These are phyloP conservation scores for Coleophora deauratella DNA, from an alignment of 2,888 invertebrate species.

Conservation along the genomic window DNA sequence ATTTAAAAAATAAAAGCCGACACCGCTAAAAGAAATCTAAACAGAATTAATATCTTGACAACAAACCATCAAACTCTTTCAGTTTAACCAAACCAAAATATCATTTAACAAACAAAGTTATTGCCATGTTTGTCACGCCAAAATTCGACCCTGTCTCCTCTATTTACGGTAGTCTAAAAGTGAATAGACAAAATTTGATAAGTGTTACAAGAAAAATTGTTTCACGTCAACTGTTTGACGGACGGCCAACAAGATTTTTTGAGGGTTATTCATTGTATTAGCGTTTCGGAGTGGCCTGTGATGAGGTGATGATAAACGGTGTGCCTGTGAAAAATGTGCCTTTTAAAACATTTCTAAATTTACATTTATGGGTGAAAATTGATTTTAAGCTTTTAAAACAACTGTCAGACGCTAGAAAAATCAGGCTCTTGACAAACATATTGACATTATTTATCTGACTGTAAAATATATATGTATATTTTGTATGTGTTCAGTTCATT, in stretches of 20 bases:
- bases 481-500: too few relatives aligned
- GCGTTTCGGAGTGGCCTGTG: slow-evolving; percentile 22
- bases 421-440: too few relatives aligned
- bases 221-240: slow-evolving; percentile 30
- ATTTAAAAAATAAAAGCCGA: background rate
- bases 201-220: slow-evolving; percentile 28
- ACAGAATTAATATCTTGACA: slow-evolving; percentile 28
- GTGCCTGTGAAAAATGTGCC: background rate
- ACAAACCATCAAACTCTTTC: slow-evolving; percentile 24
- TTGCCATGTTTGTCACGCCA: slow-evolving; percentile 5
- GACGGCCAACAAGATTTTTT: slow-evolving; percentile 23
- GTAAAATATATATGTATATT: too few relatives aligned
- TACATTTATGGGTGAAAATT: slow-evolving; percentile 8
- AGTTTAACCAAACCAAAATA: slow-evolving; percentile 18
- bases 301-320: slow-evolving; percentile 24
- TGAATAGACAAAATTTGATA: slow-evolving; percentile 3
- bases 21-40: slow-evolving; percentile 1
- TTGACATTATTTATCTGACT: too few relatives aligned
- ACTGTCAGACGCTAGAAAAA: too few relatives aligned
- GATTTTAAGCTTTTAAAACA: too few relatives aligned
- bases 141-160: slow-evolving; percentile 6
- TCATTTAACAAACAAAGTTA: slow-evolving; percentile 11
- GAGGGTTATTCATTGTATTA: slow-evolving; percentile 23
- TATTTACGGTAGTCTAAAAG: background rate
- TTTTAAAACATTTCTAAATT: slow-evolving; percentile 14